A percentile compares a stretch with the other conserved stretches of the same genome.
Conservation (phyloP, 2,113 vertebrate species). For the Coryphaenoides rupestris region DNA sequence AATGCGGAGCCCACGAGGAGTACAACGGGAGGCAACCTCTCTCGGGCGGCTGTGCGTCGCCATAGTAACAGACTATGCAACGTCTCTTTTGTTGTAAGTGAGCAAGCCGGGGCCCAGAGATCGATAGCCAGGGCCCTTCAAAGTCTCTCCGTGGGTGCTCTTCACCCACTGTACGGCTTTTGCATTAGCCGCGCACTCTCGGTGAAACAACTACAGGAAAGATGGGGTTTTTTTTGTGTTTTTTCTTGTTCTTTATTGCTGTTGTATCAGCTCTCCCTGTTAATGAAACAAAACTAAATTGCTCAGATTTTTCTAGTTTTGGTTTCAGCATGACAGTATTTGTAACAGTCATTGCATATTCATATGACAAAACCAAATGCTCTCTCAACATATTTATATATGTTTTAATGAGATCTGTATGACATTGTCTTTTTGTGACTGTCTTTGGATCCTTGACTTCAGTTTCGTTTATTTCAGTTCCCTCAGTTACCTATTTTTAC, state of each 20-base stretch:
- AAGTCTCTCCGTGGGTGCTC: slow-evolving; percentile 18
- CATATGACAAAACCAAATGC: no score
- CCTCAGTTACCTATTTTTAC: slow-evolving; percentile 8
- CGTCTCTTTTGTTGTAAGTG: slow-evolving; percentile 8
- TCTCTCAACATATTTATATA: no score
- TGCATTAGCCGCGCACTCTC: background rate
- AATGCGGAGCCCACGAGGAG: slow-evolving; percentile 1
- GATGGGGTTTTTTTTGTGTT: no score
- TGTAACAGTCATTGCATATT: no score
- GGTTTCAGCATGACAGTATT: no score
- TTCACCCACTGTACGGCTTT: background rate
- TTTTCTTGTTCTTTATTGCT: no score
- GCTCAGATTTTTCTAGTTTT: no score
- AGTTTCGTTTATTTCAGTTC: slow-evolving; percentile 25
- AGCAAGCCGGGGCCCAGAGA: slow-evolving; percentile 13
- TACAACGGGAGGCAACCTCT: slow-evolving; percentile 21
- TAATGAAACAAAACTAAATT: no score
- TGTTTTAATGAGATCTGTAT: slow-evolving; percentile 12
- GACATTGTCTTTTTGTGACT: slow-evolving; percentile 27
- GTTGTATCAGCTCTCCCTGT: no score
- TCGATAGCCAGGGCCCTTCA: slow-evolving; percentile 20
- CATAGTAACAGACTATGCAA: slow-evolving; percentile 30
- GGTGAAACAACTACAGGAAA: no score
- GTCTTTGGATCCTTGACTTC: slow-evolving; percentile 29
- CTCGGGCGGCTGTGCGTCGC: slow-evolving; percentile 36